Evolutionary conservation across 1,140 invertebrate species (phyloP).

Genomic region (Lasioglossum albipes): DNA sequence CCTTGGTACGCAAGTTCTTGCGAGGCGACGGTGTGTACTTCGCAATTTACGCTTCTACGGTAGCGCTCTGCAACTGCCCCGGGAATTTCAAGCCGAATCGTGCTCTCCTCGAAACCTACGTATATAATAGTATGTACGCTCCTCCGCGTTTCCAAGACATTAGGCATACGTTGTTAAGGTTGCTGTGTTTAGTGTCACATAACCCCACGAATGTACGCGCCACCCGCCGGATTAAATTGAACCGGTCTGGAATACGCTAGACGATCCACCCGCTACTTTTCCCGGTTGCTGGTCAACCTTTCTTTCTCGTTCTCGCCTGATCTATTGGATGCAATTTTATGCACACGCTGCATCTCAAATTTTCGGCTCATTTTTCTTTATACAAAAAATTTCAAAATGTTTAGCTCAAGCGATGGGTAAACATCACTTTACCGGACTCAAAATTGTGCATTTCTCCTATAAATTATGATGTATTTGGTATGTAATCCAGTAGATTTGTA

Average conservation of each 20-base stretch:
- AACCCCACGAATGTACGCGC: neutral
- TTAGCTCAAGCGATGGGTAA: too few relatives aligned
- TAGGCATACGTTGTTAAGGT: conserved; percentile 34
- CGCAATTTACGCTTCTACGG: conserved; percentile 57
- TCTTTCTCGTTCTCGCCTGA: neutral
- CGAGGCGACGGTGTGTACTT: conserved; percentile 13
- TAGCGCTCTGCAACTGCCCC: neutral
- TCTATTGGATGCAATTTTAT: too few relatives aligned
- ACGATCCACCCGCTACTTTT: neutral
- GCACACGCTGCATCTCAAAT: too few relatives aligned
- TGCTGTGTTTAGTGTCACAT: conserved; percentile 29
- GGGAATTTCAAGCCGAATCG: conserved; percentile 49
- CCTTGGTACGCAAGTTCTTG: conserved; percentile 52
- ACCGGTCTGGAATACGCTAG: neutral
- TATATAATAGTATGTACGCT: neutral
- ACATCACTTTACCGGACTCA: too few relatives aligned
- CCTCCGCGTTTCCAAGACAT: conserved; percentile 32
- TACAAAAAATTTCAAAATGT: too few relatives aligned
- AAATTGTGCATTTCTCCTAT: too few relatives aligned
- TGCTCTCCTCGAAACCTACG: neutral
- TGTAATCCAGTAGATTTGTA: too few relatives aligned
- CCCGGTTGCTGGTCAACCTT: neutral
- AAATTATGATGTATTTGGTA: too few relatives aligned
- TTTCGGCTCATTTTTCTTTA: too few relatives aligned
- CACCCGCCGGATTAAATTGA: conserved; percentile 11